These are phyloP conservation scores for Pollachius pollachius DNA, from an alignment of 2,113 vertebrate genomes.

Conservation along the genomic window DNA sequence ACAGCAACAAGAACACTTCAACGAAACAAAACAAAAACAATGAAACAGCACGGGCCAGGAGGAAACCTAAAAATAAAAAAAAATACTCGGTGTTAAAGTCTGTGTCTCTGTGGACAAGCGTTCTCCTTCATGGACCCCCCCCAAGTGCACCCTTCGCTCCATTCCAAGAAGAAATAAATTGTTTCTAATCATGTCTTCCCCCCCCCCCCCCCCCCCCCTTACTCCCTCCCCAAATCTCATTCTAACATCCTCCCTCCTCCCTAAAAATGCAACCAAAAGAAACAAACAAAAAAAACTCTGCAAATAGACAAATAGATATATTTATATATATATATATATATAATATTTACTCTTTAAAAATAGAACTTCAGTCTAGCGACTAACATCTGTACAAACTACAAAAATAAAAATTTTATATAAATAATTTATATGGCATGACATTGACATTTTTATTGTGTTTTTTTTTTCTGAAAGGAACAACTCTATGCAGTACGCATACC, in stretches of 20 bases:
- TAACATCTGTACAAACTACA: constrained; percentile 93
- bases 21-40: constrained; percentile 44
- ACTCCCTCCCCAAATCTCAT: constrained; percentile 2
- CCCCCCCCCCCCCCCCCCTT: constrained; percentile 5
- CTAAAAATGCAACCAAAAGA: constrained; percentile 40
- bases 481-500: constrained; percentile 66
- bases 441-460: constrained; percentile 59
- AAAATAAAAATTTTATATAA: constrained; percentile 96
- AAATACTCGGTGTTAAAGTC: constrained; percentile 36
- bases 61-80: constrained; percentile 48
- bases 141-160: constrained; percentile 49
- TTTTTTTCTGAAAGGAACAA: constrained; percentile 73
- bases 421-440: constrained; percentile 90
- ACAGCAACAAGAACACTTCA: constrained; percentile 69
- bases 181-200: constrained; percentile 26
- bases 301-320: constrained; percentile 86
- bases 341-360: constrained; percentile 96
- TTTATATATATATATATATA: constrained; percentile 87
- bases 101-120: constrained; percentile 50
- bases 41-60: constrained; percentile 58
- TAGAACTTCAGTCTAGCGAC: constrained; percentile 88
- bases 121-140: constrained; percentile 69
- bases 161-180: constrained; percentile 35
- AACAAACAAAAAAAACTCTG: constrained; percentile 64
- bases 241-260: constrained; percentile 8